phyloP scores from a whole-genome alignment of 2,113 vertebrate species.

The Rhinopithecus roxellana region DNA sequence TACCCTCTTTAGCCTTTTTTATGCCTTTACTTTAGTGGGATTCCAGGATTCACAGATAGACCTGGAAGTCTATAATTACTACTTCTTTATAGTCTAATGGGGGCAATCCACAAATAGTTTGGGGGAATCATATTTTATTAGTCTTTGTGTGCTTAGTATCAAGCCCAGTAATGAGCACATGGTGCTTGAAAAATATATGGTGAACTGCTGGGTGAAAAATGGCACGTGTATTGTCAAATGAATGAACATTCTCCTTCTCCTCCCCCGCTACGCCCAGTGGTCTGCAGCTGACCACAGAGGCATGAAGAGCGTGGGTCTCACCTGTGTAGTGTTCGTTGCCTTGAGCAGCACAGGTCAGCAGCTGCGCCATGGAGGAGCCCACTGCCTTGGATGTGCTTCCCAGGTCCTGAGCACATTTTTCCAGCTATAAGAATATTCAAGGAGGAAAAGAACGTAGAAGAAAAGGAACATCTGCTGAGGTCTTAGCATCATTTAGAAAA shows the following conservation, averaged over 20 bases:
- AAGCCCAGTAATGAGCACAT: background rate
- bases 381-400: constrained; percentile 98
- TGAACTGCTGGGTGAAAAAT: background rate
- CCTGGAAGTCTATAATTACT: background rate
- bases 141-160: background rate
- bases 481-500: background rate
- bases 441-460: constrained; percentile 35
- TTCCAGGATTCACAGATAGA: background rate
- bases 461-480: background rate
- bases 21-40: background rate
- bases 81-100: background rate
- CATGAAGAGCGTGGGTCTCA: constrained; percentile 62
- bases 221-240: background rate
- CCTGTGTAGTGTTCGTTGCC: constrained; percentile 99
- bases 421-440: constrained; percentile 86
- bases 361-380: constrained; percentile 97
- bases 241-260: no score
- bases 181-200: background rate
- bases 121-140: background rate
- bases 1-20: background rate
- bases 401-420: constrained; percentile 98
- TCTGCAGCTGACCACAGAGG: background rate
- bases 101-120: background rate
- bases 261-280: fast-evolving
- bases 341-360: constrained; percentile 97